These are phyloP conservation scores for Hylomyscus alleni DNA, from an alignment of 2,797 vertebrate genomes.

Conservation along the genomic window DNA sequence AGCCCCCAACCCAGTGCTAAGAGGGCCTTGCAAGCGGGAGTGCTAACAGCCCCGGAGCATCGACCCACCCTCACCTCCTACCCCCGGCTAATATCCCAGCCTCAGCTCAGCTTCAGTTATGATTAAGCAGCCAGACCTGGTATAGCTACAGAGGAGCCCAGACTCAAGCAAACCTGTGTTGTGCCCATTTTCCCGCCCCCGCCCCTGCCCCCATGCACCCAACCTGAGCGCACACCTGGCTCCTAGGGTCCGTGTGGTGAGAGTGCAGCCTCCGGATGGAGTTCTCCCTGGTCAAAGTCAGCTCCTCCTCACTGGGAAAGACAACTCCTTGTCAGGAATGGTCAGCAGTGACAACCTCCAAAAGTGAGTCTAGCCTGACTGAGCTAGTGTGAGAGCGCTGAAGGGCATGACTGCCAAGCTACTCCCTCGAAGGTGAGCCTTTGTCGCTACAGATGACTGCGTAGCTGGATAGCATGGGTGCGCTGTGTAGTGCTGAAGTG, in stretches of 20 bases:
- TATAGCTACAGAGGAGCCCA: neutral
- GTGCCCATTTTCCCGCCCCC: neutral
- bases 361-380: neutral
- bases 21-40: neutral
- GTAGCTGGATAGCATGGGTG: neutral
- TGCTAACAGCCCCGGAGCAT: neutral
- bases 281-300: constrained; percentile 88
- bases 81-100: neutral
- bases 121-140: neutral
- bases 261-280: constrained; percentile 89
- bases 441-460: neutral
- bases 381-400: neutral
- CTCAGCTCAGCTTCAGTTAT: neutral
- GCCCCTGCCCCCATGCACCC: neutral
- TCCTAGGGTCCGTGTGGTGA: constrained; percentile 85
- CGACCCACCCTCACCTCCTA: neutral
- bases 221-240: constrained; percentile 80
- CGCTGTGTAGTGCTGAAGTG: fast-evolving
- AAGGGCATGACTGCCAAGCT: neutral
- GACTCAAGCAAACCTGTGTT: neutral
- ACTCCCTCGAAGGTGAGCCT: neutral
- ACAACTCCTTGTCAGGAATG: constrained; percentile 52
- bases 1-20: neutral
- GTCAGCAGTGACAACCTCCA: neutral
- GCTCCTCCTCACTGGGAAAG: constrained; percentile 86